A percentile compares a stretch with the other conserved stretches of the same genome.
Conservation (phyloP, 2,113 vertebrate species). For the Erythrolamprus reginae region DNA sequence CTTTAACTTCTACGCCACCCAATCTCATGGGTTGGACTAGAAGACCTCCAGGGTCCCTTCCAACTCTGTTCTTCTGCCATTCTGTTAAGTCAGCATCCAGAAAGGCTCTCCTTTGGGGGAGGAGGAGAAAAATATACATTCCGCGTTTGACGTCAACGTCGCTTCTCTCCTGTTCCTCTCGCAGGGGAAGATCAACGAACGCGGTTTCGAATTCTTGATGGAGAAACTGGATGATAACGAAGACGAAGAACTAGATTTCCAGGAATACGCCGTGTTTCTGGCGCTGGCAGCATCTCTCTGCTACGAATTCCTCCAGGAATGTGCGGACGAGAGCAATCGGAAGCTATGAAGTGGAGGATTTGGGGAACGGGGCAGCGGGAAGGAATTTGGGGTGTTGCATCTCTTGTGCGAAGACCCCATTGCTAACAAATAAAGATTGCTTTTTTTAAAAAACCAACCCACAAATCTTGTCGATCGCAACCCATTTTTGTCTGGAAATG, state of each 20-base stretch:
- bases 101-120: not conserved
- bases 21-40: not conserved
- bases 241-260: constrained; percentile 43
- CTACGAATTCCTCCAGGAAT: constrained; percentile 40
- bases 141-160: not conserved
- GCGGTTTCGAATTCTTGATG: constrained; percentile 34
- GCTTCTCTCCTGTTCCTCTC: not conserved
- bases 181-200: constrained; percentile 39
- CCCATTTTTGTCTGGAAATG: not conserved
- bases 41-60: not conserved
- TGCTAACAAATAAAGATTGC: not conserved
- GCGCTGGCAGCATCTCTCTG: constrained; percentile 6
- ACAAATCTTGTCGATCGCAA: not conserved
- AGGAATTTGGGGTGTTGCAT: not conserved
- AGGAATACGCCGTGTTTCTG: constrained; percentile 31
- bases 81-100: not conserved
- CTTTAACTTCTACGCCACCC: too few relatives aligned
- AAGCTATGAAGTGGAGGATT: not conserved
- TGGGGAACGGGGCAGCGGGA: too few relatives aligned
- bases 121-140: not conserved
- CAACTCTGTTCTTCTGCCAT: not conserved
- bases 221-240: constrained; percentile 25
- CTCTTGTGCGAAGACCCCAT: not conserved
- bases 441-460: not conserved
- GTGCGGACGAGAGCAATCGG: not conserved